phyloP scores from a whole-genome alignment of 2,797 vertebrate species.

The Brotula barbata region DNA sequence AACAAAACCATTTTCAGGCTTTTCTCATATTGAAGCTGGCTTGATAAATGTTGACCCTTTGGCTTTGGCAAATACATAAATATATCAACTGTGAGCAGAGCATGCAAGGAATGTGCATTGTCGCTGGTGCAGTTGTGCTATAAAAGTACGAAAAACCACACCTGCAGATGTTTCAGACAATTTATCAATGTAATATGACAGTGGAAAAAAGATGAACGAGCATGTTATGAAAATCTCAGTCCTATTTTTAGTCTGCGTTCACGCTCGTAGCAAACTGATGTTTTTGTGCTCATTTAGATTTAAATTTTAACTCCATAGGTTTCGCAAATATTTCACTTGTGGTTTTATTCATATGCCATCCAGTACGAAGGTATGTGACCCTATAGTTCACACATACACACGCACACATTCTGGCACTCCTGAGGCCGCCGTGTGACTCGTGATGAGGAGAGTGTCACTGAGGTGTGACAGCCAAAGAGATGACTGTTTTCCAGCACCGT shows the following conservation, averaged over 20 bases:
- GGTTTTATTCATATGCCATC: neutral
- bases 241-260: too few relatives aligned
- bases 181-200: constrained; percentile 58
- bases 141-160: constrained; percentile 46
- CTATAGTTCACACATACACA: constrained; percentile 19
- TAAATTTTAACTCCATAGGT: too few relatives aligned
- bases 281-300: too few relatives aligned
- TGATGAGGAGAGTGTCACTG: constrained; percentile 75
- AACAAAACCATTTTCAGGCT: constrained; percentile 30
- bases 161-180: constrained; percentile 51
- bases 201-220: constrained; percentile 35
- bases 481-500: constrained; percentile 81
- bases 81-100: constrained; percentile 37
- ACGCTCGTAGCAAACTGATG: too few relatives aligned
- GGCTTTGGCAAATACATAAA: constrained; percentile 31
- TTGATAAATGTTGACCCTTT: constrained; percentile 66
- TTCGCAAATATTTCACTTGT: too few relatives aligned
- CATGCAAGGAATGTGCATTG: constrained; percentile 51
- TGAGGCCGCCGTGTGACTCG: constrained; percentile 53
- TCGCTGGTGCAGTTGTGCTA: constrained; percentile 22
- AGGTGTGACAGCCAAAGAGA: constrained; percentile 86
- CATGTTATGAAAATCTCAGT: too few relatives aligned
- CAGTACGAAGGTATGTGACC: constrained; percentile 28
- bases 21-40: constrained; percentile 16
- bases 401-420: constrained; percentile 35